Conservation (phyloP, 2,888 invertebrate species). For the Nemotelus pantherinus region DNA sequence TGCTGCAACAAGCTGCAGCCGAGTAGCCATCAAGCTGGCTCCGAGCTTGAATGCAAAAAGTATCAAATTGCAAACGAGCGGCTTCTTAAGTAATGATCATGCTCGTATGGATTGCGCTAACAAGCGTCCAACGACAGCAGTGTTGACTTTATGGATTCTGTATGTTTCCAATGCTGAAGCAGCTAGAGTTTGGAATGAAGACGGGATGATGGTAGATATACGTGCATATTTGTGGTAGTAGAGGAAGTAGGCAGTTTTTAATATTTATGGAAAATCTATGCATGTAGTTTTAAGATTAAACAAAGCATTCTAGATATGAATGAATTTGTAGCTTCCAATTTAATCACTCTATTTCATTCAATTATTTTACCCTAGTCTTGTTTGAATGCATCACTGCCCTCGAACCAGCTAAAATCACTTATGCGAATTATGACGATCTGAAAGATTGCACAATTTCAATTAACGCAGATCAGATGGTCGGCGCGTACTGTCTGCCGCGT, state of each 20-base stretch:
- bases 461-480: constrained; percentile 30
- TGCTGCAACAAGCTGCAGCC: not conserved
- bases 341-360: too few species aligned
- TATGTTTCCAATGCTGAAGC: constrained; percentile 10
- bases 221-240: not conserved
- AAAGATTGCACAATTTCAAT: constrained; percentile 41
- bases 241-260: not conserved
- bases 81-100: constrained; percentile 31
- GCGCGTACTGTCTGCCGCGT: not conserved
- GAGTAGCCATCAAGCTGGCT: not conserved
- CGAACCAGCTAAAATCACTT: constrained; percentile 21
- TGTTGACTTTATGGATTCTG: not conserved
- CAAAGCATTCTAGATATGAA: too few species aligned
- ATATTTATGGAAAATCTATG: too few species aligned
- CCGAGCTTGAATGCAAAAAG: constrained; percentile 17
- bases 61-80: constrained; percentile 42
- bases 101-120: constrained; percentile 14
- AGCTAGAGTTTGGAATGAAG: not conserved
- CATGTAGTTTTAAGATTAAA: too few species aligned
- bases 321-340: too few species aligned
- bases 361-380: too few species aligned
- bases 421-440: constrained; percentile 26
- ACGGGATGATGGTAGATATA: not conserved
- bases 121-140: constrained; percentile 13
- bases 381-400: too few species aligned